phyloP scores from a whole-genome alignment of 1,140 invertebrate species.

The Myzus persicae region DNA sequence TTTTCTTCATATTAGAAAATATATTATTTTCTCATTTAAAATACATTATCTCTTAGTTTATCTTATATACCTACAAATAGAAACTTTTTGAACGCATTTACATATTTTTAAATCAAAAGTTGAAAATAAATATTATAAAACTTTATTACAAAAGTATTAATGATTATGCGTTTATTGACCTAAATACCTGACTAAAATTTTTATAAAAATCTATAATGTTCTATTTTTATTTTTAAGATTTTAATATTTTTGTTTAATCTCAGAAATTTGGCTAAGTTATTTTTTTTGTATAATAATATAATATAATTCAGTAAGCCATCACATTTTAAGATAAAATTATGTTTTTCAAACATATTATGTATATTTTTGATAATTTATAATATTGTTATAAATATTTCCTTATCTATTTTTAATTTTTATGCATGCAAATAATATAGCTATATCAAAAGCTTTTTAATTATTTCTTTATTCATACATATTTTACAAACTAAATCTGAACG shows the following conservation, averaged over 20 bases:
- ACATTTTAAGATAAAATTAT: background rate
- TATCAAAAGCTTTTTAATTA: background rate
- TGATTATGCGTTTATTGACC: background rate
- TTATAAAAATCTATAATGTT: background rate
- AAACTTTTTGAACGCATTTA: background rate
- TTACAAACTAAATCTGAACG: no score
- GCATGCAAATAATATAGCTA: background rate
- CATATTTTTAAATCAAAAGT: background rate
- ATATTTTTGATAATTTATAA: no score
- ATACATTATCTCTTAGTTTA: background rate
- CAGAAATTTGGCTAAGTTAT: background rate
- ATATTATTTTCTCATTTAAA: background rate
- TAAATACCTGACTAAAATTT: background rate
- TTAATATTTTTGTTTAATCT: background rate
- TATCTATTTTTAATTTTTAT: background rate
- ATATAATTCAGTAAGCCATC: background rate
- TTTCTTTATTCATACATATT: no score
- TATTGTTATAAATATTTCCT: background rate
- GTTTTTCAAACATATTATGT: background rate
- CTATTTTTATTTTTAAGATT: background rate
- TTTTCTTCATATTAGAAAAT: background rate
- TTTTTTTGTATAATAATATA: background rate
- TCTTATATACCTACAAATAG: background rate
- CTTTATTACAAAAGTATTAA: background rate
- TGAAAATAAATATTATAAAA: slow-evolving; percentile 3